These are phyloP conservation scores for Perdita meconis DNA, from an alignment of 2,888 invertebrate species.

Conservation along the genomic window DNA sequence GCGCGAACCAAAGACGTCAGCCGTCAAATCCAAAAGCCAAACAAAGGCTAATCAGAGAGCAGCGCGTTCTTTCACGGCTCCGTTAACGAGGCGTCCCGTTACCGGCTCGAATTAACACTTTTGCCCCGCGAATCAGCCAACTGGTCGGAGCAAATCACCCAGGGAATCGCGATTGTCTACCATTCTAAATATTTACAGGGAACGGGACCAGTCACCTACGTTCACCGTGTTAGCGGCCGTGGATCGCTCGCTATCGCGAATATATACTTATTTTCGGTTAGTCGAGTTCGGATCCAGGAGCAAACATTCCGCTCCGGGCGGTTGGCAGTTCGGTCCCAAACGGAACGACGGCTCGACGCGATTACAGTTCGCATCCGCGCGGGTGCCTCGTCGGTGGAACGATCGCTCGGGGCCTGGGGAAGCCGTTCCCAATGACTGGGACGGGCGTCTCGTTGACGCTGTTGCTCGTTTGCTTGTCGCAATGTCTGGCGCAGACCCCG, in stretches of 20 bases:
- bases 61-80: background rate
- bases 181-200: conserved; percentile 27
- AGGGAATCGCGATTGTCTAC: too few species aligned
- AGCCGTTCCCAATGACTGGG: conserved; percentile 23
- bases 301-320: conserved; percentile 24
- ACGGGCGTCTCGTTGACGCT: conserved; percentile 36
- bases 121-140: background rate
- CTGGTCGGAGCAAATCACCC: conserved; percentile 6
- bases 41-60: conserved; percentile 5
- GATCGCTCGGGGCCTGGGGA: conserved; percentile 27
- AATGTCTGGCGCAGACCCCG: conserved; percentile 18
- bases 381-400: conserved; percentile 2
- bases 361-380: conserved; percentile 30
- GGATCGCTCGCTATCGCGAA: too few species aligned
- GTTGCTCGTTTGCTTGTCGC: conserved; percentile 40
- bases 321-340: conserved; percentile 21
- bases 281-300: too few species aligned
- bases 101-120: conserved; percentile 11
- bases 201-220: conserved; percentile 27
- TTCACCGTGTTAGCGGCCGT: background rate
- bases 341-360: conserved; percentile 29
- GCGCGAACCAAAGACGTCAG: conserved; percentile 14
- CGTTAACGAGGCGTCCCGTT: conserved; percentile 44
- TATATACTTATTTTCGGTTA: too few species aligned
- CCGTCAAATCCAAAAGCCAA: conserved; percentile 5